Percentiles rank a stretch among this genome's conserved stretches.
These are phyloP conservation scores for Trichopoda pennipes DNA, from an alignment of 2,888 invertebrate species.

Conservation along the genomic window DNA sequence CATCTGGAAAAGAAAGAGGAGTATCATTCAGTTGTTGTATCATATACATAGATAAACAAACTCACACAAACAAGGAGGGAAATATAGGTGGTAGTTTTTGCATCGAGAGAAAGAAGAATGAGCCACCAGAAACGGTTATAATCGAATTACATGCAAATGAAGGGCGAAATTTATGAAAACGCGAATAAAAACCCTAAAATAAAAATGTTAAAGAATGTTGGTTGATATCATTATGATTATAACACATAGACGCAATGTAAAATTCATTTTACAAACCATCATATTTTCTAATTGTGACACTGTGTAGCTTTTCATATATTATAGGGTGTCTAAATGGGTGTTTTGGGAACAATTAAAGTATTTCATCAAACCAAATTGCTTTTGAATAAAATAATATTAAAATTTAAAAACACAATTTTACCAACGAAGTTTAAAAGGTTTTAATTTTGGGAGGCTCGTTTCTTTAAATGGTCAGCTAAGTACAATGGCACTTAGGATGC, in stretches of 20 bases:
- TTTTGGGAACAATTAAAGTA: too few species aligned
- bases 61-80: background rate
- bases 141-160: constrained; percentile 77
- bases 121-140: constrained; percentile 68
- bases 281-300: constrained; percentile 27
- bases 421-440: too few species aligned
- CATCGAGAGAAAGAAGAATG: background rate
- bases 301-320: background rate
- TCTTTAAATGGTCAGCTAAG: too few species aligned
- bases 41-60: constrained; percentile 9
- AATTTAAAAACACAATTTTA: too few species aligned
- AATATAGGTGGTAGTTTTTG: background rate
- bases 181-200: constrained; percentile 57
- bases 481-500: too few species aligned
- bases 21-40: constrained; percentile 33
- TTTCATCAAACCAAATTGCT: too few species aligned
- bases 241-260: background rate
- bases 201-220: constrained; percentile 11
- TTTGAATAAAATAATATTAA: too few species aligned
- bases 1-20: constrained; percentile 9
- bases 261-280: constrained; percentile 20
- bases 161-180: constrained; percentile 75
- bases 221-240: constrained; percentile 40
- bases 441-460: too few species aligned
- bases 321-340: too few species aligned